Base-by-base conservation (phyloP, 2,113 vertebrate genomes). In the Sorex fumeus region DNA sequence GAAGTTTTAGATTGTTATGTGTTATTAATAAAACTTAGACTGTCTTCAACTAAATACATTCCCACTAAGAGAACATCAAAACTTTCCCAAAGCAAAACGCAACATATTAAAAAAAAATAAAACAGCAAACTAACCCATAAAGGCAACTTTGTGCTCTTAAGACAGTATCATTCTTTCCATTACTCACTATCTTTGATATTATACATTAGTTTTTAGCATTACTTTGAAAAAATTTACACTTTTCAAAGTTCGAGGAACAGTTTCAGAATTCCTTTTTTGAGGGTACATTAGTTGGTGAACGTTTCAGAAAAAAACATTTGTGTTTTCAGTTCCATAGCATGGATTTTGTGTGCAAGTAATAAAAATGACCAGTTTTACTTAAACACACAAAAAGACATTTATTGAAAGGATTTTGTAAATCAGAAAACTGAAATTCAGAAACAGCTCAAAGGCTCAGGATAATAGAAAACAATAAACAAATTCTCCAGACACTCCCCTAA, bases 301-400 rank as follows among this genome's bases (percentile, higher is more conserved):
- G 1, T 66, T 74, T 84, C 7, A 60, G 25, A 3, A 23, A 43
- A 27, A 79, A 91, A 16, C 32, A 0, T 84, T 64, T 45, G 66
- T 78, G 71, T 32, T 57, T 89, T 60, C 4, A 40, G 53, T 89
- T 2, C 27, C 23, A 60, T 60, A 60, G 57, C 57, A 23, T 23
- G 21, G 6, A 32, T 77, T 90, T 79, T 90, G 45, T 78, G 74
- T 32, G 21, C 36, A 87, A 87, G 27, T 74, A 69, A 74, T 82
- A 66, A 83, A 77, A 53, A 57, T 25, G 71, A 86, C 47, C 19
- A 85, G 57, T 4, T 21, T 25, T 77, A 82, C 2, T 87, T 78
- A 86, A 60, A 21, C 71, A 21, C 34, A 78, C 67, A 60, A 79
- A 8, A 64, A 30, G 8, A 28, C 62, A 66, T 57, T 87, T 78